phyloP scores from a whole-genome alignment of 2,888 invertebrate species.

The Lutraria lutraria region DNA sequence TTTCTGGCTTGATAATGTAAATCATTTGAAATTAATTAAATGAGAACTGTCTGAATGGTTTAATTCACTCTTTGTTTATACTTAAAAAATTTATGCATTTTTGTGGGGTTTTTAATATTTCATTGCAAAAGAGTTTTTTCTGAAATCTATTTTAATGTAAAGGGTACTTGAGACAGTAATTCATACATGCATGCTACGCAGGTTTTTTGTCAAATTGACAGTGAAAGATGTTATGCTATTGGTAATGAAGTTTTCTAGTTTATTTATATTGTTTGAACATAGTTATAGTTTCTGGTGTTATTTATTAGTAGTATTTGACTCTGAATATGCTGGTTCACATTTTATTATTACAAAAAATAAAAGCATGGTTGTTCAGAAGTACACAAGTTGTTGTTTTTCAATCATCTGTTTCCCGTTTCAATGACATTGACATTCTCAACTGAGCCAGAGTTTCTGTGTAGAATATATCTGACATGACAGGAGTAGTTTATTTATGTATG shows the following conservation, averaged over 20 bases:
- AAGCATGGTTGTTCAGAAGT: slow-evolving; percentile 36
- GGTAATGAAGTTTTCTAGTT: slow-evolving; percentile 30
- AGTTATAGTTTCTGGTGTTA: slow-evolving; percentile 58
- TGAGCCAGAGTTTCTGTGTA: too few relatives aligned
- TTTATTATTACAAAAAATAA: slow-evolving; percentile 60
- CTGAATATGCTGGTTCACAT: slow-evolving; percentile 64
- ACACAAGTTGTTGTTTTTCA: slow-evolving; percentile 4
- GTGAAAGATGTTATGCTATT: slow-evolving; percentile 5
- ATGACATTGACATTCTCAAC: too few relatives aligned
- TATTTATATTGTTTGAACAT: slow-evolving; percentile 61
- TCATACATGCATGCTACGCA: slow-evolving; percentile 15
- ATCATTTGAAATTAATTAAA: too few relatives aligned
- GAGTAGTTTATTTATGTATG: too few relatives aligned
- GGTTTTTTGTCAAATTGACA: slow-evolving; percentile 14
- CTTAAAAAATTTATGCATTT: too few relatives aligned
- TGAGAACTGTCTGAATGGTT: too few relatives aligned
- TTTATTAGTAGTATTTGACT: slow-evolving; percentile 51
- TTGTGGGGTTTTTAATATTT: too few relatives aligned
- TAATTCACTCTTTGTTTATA: too few relatives aligned
- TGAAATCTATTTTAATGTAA: neutral
- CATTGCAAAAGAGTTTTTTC: too few relatives aligned
- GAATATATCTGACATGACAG: too few relatives aligned
- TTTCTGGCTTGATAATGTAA: too few relatives aligned
- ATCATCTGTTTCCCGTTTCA: too few relatives aligned
- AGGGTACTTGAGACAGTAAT: neutral